Percentiles rank a stretch among this genome's conserved stretches.
phyloP scores from a whole-genome alignment of 2,113 vertebrate genomes.

The Alectura lathami region DNA sequence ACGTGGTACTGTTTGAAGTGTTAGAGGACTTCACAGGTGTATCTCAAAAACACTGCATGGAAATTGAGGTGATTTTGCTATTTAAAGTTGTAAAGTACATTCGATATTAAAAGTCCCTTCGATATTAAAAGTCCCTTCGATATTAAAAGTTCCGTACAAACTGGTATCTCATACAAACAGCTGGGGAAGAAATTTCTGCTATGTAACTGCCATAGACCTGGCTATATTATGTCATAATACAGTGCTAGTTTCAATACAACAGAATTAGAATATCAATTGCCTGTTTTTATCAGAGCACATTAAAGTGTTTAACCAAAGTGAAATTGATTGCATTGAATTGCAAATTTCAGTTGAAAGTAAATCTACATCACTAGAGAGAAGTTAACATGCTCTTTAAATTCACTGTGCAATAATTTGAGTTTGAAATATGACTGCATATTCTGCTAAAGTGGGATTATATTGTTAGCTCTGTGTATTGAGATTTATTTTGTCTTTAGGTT shows the following conservation, averaged over 20 bases:
- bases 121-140: neutral
- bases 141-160: neutral
- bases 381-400: neutral
- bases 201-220: neutral
- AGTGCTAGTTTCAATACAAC: slow-evolving; percentile 37
- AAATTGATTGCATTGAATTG: slow-evolving; percentile 70
- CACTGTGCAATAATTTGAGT: neutral
- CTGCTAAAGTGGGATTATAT: neutral
- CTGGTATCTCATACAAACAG: neutral
- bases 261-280: slow-evolving; percentile 62
- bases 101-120: too few species aligned
- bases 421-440: neutral
- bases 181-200: neutral
- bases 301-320: slow-evolving; percentile 58
- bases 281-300: slow-evolving; percentile 53
- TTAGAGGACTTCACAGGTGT: neutral
- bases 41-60: neutral
- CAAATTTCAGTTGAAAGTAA: slow-evolving; percentile 59
- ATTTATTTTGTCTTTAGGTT: neutral
- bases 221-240: slow-evolving; percentile 27
- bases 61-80: neutral
- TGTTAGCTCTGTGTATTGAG: neutral
- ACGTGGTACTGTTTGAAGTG: neutral
- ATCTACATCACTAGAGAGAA: slow-evolving; percentile 2
- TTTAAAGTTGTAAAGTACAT: neutral